Conservation (phyloP, 2,113 vertebrate genomes). For the Fukomys damarensis region DNA sequence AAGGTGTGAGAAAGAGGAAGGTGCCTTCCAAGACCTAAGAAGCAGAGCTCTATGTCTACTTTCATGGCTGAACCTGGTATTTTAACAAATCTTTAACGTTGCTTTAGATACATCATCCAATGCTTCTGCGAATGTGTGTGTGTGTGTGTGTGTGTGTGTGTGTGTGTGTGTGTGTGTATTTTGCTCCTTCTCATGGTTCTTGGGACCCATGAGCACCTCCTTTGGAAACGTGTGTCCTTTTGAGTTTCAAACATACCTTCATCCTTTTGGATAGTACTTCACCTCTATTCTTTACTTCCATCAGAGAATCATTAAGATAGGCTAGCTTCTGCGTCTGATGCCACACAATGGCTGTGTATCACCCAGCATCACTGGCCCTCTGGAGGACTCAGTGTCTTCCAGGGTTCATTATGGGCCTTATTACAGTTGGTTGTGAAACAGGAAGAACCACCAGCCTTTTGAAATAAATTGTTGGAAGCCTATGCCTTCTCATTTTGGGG, state of each 20-base stretch:
- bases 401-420: neutral
- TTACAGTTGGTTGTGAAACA: neutral
- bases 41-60: neutral
- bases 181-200: neutral
- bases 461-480: neutral
- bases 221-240: neutral
- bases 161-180: no score
- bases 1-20: neutral
- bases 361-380: no score
- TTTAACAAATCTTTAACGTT: neutral
- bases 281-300: neutral
- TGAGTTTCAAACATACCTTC: neutral
- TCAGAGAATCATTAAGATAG: neutral
- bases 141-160: no score
- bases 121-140: neutral
- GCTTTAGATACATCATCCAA: fast-evolving
- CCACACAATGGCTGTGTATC: neutral
- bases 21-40: neutral
- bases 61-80: neutral
- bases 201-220: neutral
- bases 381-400: neutral
- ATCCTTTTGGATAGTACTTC: neutral
- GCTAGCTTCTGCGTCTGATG: neutral
- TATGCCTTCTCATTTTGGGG: neutral
- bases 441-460: neutral